Percentiles rank a stretch among this genome's conserved stretches.
phyloP scores from a whole-genome alignment of 2,888 invertebrate genomes.

The Machimus atricapillus region DNA sequence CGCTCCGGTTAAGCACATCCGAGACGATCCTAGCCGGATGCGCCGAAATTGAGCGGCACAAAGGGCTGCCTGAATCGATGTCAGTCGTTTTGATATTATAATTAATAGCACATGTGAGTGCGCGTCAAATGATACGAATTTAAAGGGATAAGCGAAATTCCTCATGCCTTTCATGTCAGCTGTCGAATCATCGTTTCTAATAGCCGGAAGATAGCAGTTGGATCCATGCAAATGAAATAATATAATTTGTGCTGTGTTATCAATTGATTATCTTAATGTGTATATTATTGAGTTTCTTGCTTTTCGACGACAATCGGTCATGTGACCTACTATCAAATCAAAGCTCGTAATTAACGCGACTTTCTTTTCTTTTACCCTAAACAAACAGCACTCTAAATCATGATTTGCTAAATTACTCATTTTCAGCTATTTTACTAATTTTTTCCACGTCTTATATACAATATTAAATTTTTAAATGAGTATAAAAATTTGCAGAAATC shows the following conservation, averaged over 20 bases:
- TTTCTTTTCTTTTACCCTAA: too few species aligned
- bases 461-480: too few species aligned
- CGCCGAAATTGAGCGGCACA: not conserved
- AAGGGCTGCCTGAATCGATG: not conserved
- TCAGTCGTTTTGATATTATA: slow-evolving; percentile 15
- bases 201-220: not conserved
- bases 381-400: too few species aligned
- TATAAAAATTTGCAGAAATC: too few species aligned
- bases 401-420: too few species aligned
- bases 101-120: slow-evolving; percentile 12
- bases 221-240: not conserved
- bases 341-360: too few species aligned
- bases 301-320: too few species aligned
- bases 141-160: not conserved
- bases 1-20: not conserved
- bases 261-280: too few species aligned
- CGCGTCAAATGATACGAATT: not conserved
- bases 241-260: not conserved
- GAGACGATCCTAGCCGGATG: not conserved
- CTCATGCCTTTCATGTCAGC: not conserved
- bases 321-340: too few species aligned
- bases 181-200: not conserved
- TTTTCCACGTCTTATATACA: too few species aligned
- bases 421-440: too few species aligned
- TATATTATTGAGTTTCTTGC: too few species aligned